These are phyloP conservation scores for Dendrolimus houi DNA, from an alignment of 2,888 invertebrate species.

Conservation along the genomic window DNA sequence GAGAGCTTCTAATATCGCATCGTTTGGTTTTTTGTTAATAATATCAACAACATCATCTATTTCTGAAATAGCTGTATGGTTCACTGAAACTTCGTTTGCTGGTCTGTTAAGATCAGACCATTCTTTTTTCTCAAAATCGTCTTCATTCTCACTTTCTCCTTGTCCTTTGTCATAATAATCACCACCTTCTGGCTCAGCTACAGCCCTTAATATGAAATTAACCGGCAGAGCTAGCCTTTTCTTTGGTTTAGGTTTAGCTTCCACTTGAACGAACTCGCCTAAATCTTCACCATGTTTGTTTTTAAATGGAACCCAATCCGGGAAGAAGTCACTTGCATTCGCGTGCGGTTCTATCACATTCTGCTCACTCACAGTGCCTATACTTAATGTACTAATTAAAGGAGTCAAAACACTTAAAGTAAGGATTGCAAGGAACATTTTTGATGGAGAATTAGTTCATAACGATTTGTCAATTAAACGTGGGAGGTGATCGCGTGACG, in stretches of 20 bases:
- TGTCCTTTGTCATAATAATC: slow-evolving; percentile 51
- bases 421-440: slow-evolving; percentile 22
- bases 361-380: slow-evolving; percentile 42
- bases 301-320: slow-evolving; percentile 68
- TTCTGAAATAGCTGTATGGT: slow-evolving; percentile 39
- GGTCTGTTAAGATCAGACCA: slow-evolving; percentile 50
- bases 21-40: slow-evolving; percentile 30
- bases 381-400: slow-evolving; percentile 23
- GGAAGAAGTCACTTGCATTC: slow-evolving; percentile 40
- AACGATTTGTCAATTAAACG: slow-evolving; percentile 1
- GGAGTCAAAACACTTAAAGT: slow-evolving; percentile 11
- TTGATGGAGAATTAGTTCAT: slow-evolving; percentile 18
- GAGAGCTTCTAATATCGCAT: slow-evolving; percentile 23
- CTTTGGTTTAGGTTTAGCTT: slow-evolving; percentile 44
- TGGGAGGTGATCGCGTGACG: slow-evolving; percentile 30
- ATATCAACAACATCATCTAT: slow-evolving; percentile 57
- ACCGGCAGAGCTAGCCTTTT: slow-evolving; percentile 56
- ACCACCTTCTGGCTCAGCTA: slow-evolving; percentile 45
- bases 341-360: slow-evolving; percentile 48
- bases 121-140: slow-evolving; percentile 58
- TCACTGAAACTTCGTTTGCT: slow-evolving; percentile 15
- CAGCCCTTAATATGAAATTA: slow-evolving; percentile 47
- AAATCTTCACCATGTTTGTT: slow-evolving; percentile 57
- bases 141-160: slow-evolving; percentile 48
- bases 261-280: slow-evolving; percentile 47